Conservation (phyloP, 2,888 invertebrate species). For the Tachina lurida region DNA sequence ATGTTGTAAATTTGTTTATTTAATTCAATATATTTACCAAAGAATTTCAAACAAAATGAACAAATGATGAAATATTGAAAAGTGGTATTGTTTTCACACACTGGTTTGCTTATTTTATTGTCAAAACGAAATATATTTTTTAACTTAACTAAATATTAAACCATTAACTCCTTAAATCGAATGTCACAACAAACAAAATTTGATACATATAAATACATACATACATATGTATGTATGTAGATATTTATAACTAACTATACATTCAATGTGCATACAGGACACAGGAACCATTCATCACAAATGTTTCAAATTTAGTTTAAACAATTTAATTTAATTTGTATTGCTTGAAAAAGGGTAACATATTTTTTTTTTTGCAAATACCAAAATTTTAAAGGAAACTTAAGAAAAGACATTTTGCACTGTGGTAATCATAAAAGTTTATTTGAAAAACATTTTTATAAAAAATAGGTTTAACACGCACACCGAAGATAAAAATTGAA, state of each 20-base stretch:
- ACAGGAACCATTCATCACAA: not conserved
- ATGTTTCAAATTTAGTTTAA: not conserved
- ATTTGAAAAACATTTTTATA: constrained; percentile 35
- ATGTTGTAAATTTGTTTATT: constrained; percentile 62
- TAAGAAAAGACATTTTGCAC: constrained; percentile 37
- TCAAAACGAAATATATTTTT: not conserved
- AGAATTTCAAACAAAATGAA: constrained; percentile 54
- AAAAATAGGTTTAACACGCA: constrained; percentile 54
- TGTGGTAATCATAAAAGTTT: constrained; percentile 15
- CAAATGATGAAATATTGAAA: constrained; percentile 18
- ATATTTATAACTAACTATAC: not conserved
- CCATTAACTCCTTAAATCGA: constrained; percentile 12
- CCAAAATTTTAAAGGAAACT: not conserved
- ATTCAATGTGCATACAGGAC: not conserved
- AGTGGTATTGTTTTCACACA: not conserved
- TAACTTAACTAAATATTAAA: constrained; percentile 2
- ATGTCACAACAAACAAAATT: constrained; percentile 54
- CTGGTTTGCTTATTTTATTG: constrained; percentile 2
- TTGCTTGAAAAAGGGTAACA: constrained; percentile 15
- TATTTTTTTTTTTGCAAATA: constrained; percentile 34
- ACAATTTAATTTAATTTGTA: not conserved
- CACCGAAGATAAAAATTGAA: constrained; percentile 42
- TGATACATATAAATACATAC: not conserved
- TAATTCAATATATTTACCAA: constrained; percentile 67
- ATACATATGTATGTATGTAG: not conserved